Evolutionary conservation across 2,888 invertebrate genomes (phyloP), one percentile per base, ranked within the genome.

Genomic region (Nemotelus nigrinus): DNA sequence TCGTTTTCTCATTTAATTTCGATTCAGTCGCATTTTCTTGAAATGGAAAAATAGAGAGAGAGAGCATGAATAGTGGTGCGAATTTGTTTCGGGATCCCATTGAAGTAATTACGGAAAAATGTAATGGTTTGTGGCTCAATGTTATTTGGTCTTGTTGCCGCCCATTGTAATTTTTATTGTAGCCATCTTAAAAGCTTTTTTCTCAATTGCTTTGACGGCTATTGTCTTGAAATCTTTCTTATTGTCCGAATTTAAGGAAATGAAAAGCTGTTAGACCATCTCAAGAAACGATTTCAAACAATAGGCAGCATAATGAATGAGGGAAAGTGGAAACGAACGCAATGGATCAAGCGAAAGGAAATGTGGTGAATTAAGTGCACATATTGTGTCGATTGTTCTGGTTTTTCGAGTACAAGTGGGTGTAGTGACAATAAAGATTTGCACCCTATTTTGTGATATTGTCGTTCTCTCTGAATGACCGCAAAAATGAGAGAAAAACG

Each of bases 231-330:
- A 60, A 53, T 50, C 67, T 3, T 48, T 64, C 57, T 76, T 76
- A 57, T 57, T 55, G 64, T 57, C 41, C 58, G 39, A 25, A 2
- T 43, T 44, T 45, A 72, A 71, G 78, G 76, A 78, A 78, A 63
- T 76, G 76, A 60, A 78, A 79, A 79, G 76, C 77, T 79, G 79
- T 79, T 79, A 78, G 79, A 43, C 65, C 76, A 60, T 78, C 76
- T 78, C 64, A 79, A 72, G 76, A 78, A 78, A 65, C 76, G 63
- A 72, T 72, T 76, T 55, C 60, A 45, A 76, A 79, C 78, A 79
- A 79, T 76, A 75, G 78, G 45, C 63, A 41, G 63, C 44, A 45
- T 63, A 63, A 70, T 70, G 60, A 76, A 78, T 64, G 58, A 58
- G 4, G 65, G 43, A 58, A 79, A 70, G 65, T 55, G 53, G 43